Percentiles rank a stretch among this genome's conserved stretches.
Evolutionary conservation across 2,888 invertebrate genomes (phyloP).

Genomic region (Dyspetes luteomarginatus): DNA sequence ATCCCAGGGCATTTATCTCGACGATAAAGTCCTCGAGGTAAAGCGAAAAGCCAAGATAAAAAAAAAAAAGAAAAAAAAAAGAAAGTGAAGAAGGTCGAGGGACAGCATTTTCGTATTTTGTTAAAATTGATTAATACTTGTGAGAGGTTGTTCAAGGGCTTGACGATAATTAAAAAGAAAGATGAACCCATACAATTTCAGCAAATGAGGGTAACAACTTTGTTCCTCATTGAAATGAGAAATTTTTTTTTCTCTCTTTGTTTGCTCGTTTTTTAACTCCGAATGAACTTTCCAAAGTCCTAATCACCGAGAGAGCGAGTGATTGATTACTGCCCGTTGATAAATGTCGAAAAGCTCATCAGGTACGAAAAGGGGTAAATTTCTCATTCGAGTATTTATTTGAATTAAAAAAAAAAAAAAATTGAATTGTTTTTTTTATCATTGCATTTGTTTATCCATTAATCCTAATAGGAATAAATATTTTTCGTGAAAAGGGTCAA

Average conservation of each 20-base stretch:
- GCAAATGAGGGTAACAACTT: not conserved
- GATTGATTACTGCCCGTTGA: not conserved
- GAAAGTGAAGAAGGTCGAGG: not conserved
- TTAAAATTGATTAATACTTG: conserved; percentile 23
- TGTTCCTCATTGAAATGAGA: not conserved
- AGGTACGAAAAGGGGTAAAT: not conserved
- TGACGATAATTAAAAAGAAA: conserved; percentile 6
- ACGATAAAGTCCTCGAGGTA: conserved; percentile 22
- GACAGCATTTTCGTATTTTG: conserved; percentile 3
- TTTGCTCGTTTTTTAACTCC: not conserved
- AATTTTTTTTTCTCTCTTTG: not conserved
- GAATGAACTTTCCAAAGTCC: not conserved
- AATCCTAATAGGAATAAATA: no score
- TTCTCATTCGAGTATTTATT: no score
- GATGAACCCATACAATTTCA: no score
- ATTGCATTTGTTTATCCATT: no score
- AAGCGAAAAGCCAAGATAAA: not conserved
- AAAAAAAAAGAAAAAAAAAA: not conserved
- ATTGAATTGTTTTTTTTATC: no score
- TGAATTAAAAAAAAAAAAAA: no score
- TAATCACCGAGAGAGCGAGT: no score
- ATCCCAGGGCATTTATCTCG: conserved; percentile 9
- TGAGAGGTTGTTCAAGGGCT: not conserved
- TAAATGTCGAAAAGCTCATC: not conserved
- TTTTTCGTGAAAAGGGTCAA: no score